These are phyloP conservation scores for Xiphophorus hellerii DNA, from an alignment of 2,113 vertebrate genomes.

Conservation along the genomic window DNA sequence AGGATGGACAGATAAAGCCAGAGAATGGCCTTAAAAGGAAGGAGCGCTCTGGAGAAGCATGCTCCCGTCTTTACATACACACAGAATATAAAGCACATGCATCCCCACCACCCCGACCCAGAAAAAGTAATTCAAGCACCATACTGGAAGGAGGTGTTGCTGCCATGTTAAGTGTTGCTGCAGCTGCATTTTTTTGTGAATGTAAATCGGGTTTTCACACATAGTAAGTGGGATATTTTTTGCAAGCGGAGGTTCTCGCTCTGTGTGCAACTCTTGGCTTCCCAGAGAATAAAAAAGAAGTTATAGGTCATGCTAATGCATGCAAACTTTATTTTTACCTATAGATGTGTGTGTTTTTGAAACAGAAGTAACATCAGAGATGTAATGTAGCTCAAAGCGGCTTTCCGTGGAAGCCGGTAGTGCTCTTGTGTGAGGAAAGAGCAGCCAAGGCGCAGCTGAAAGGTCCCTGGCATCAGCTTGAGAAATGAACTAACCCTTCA, in stretches of 20 bases:
- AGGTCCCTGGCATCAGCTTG: constrained; percentile 18
- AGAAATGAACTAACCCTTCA: constrained; percentile 30
- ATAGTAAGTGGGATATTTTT: constrained; percentile 7
- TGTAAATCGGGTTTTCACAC: constrained; percentile 26
- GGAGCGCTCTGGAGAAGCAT: constrained; percentile 47
- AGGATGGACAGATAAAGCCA: constrained; percentile 39
- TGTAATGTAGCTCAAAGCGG: constrained; percentile 58
- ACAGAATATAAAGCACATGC: constrained; percentile 1
- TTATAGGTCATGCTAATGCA: constrained; percentile 1
- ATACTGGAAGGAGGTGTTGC: background rate
- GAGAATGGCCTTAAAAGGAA: constrained; percentile 82
- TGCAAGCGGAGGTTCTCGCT: background rate
- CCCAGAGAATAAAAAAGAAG: constrained; percentile 15
- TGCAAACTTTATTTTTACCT: constrained; percentile 34
- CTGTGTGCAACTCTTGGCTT: background rate
- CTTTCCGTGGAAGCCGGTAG: constrained; percentile 71
- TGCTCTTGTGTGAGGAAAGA: constrained; percentile 60
- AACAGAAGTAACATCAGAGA: constrained; percentile 43
- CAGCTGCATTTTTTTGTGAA: constrained; percentile 20
- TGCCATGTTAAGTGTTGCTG: constrained; percentile 1
- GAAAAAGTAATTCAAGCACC: constrained; percentile 15
- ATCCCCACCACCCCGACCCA: constrained; percentile 9
- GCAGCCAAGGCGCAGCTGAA: constrained; percentile 20
- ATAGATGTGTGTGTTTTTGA: constrained; percentile 22
- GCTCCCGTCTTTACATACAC: constrained; percentile 53